Conservation (phyloP, 2,113 vertebrate species). For the Vireo altiloquus region DNA sequence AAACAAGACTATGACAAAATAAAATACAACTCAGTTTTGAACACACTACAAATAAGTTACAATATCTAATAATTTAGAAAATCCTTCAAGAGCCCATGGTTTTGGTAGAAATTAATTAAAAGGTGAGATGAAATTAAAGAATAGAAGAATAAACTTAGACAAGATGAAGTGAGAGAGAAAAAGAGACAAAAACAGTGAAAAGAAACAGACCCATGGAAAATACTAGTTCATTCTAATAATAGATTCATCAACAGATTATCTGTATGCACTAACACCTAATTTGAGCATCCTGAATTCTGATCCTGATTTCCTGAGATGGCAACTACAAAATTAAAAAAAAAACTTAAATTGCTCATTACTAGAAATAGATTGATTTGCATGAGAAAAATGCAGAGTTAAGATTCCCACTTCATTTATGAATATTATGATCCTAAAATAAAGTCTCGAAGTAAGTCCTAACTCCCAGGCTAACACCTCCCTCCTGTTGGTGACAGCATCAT, state of each 20-base stretch:
- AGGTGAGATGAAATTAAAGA: background rate
- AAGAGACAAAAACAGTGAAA: background rate
- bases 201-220: background rate
- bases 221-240: conserved; percentile 19
- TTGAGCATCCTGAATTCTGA: conserved; percentile 22
- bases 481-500: background rate
- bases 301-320: conserved; percentile 4
- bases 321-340: background rate
- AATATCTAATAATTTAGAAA: background rate
- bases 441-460: background rate
- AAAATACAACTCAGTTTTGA: background rate
- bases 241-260: conserved; percentile 17
- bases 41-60: background rate
- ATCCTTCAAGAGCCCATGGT: background rate
- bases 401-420: background rate
- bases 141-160: background rate
- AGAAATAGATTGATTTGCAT: conserved; percentile 47
- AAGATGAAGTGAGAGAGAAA: background rate
- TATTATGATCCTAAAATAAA: background rate
- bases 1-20: background rate
- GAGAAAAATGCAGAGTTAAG: background rate
- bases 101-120: background rate
- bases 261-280: conserved; percentile 8
- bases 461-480: background rate
- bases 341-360: conserved; percentile 28